Evolutionary conservation across 2,113 vertebrate species (phyloP).

Genomic region (Bubo scandiacus): DNA sequence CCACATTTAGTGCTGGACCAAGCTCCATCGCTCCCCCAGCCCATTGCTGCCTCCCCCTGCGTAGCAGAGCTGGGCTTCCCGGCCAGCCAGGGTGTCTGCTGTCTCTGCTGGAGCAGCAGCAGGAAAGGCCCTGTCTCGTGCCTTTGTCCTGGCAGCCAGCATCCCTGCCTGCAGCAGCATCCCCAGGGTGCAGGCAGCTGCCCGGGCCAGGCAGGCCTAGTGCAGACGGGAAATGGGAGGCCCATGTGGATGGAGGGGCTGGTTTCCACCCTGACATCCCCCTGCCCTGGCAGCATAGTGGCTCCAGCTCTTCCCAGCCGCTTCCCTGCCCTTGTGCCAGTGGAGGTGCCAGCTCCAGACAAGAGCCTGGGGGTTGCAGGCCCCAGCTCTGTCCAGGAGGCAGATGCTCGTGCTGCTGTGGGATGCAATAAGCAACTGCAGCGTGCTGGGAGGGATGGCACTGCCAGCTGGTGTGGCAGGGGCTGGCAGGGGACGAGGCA

Average conservation of each 20-base stretch:
- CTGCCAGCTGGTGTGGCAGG: no score
- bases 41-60: accelerated
- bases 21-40: not conserved
- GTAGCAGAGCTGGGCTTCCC: accelerated
- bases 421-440: accelerated
- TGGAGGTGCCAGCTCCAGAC: not conserved
- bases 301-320: not conserved
- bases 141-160: not conserved
- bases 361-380: not conserved
- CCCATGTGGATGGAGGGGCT: not conserved
- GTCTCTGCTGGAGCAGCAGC: not conserved
- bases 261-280: not conserved
- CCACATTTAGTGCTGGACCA: not conserved
- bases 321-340: not conserved
- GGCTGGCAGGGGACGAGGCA: not conserved
- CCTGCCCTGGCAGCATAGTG: accelerated
- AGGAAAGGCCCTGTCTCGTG: not conserved
- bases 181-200: not conserved
- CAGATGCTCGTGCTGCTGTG: accelerated
- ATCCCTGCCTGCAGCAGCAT: not conserved
- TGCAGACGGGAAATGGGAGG: not conserved
- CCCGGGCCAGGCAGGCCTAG: not conserved
- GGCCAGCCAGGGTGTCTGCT: accelerated
- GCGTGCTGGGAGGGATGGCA: not conserved
- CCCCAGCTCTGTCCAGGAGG: not conserved